Base-by-base conservation (phyloP, 2,797 vertebrate genomes). In the Danio aesculapii region DNA sequence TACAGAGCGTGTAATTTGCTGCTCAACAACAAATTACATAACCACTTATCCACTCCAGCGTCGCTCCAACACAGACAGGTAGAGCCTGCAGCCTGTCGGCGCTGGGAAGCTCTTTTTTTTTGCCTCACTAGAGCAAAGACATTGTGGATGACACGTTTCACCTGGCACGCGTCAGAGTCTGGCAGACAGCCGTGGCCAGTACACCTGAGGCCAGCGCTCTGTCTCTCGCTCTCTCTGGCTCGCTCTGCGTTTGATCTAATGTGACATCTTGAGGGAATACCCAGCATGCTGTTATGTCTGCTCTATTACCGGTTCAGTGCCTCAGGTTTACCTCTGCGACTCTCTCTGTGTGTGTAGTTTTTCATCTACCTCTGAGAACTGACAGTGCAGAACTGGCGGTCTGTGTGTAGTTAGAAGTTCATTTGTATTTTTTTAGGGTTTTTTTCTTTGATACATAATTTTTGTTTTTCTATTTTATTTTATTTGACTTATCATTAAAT, bases 241-340 rank as follows among this genome's bases (percentile, higher is more conserved):
- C 53, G 12, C 75, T 81, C 47, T 64, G 16, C 82, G 70, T 83
- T 83, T 82, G 91, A 94, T 95, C 94, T 94, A 93, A 88, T 91
- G 91, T 92, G 94, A 81, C 70, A 57, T 86, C 85, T 83, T 82
- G 30, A 74, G 85, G 83, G 85, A 95, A 95, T 95, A 94, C 93
- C 95, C 94, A 90, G 87, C 86, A 87, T 85, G 80, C 94, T 93
- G 95, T 96, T 95, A 95, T 91, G 88, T 91, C 89, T 93, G 92
- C 92, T 95, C 91, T 84, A 88, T 93, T 95, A 93, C 91, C 91
- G 92, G 92, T 90, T 90, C 75, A 88, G 87, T 86, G 84, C 88
- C 92, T 92, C 83, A 83, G 81, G 84, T 87, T 86, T 80, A 83
- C 77, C 67, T 80, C 70, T 39, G 41, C 49, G 44, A 68, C 53